Base-by-base conservation (phyloP, 1,140 invertebrate species). In the Leptinotarsa undecemlineata region DNA sequence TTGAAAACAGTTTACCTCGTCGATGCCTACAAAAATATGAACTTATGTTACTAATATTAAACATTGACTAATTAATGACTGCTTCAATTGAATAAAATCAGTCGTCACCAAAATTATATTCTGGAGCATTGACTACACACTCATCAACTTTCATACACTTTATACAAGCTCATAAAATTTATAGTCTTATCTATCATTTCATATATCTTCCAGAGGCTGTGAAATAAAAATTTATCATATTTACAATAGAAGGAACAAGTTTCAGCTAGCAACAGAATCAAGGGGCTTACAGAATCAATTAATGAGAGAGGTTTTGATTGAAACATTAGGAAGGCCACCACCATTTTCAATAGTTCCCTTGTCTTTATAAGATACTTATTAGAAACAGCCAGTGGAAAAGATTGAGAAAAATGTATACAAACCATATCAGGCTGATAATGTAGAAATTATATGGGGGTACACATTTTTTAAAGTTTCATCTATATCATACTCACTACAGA, bases 121-220 rank as follows among this genome's bases (percentile, higher is more conserved):
- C 79, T 76, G 80, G 76, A 78, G 79, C 20, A 26, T 74, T 71
- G 73, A 68, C 79, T 80, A 72, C 74, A 71, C 81, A 84, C 74
- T 80, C 81, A 77, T 79, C 74, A 74, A 72, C 80, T 81, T 77
- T 75, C 83, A 83, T 81, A 78, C 83, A 80, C 81, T 85, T 84
- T 85, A 83, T 85, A 84, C 83, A 83, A 68, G 72, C 77, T 78
- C 68, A 77, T 78, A 77, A 80, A 23, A 71, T 57, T 48, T 48
- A 69, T 69, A 78, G 80, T 84, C 83, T 82, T 76, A 57, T 57
- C 51, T 57, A 57, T 17, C 15, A 19, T 57, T 76, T 47, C 42
- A 80, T 83, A 85, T 74, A 78, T 85, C 83, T 84, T 85, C 84
- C 84, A 83, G 80, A 77, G 84, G 84, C 84, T 85, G 77, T 64